phyloP scores from a whole-genome alignment of 2,888 invertebrate species.

The Dryomyza anilis region DNA sequence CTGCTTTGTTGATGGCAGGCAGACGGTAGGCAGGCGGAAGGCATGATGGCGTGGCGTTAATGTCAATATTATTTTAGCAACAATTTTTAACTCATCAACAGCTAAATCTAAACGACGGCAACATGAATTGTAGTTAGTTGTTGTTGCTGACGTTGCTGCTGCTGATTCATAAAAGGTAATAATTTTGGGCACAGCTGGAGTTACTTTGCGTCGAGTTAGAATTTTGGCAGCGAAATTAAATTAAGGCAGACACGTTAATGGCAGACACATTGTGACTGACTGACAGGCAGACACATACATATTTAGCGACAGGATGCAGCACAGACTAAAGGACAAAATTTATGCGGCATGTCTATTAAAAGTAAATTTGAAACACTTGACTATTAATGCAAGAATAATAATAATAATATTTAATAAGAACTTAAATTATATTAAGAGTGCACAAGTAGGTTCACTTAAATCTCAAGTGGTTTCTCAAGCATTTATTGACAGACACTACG shows the following conservation, averaged over 20 bases:
- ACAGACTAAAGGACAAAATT: too few species aligned
- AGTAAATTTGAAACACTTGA: too few species aligned
- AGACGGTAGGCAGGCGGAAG: too few species aligned
- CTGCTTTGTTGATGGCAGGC: too few species aligned
- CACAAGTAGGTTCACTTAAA: too few species aligned
- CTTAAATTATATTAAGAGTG: too few species aligned
- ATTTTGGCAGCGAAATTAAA: background rate
- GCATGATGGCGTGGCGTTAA: background rate
- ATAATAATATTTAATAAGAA: too few species aligned
- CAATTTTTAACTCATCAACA: slow-evolving; percentile 2
- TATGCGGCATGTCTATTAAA: too few species aligned
- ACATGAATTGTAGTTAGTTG: too few species aligned
- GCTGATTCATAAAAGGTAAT: background rate
- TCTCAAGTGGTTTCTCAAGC: too few species aligned
- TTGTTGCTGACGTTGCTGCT: background rate
- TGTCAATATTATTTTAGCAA: slow-evolving; percentile 16
- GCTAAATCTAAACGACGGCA: background rate
- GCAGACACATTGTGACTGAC: background rate
- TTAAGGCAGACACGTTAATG: slow-evolving; percentile 8
- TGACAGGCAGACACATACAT: background rate
- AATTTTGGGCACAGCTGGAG: slow-evolving; percentile 10
- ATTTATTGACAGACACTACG: too few species aligned
- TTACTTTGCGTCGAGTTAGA: background rate
- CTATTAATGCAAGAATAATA: too few species aligned
- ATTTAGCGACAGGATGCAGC: background rate